These are phyloP conservation scores for Augiades crinisus DNA, from an alignment of 2,888 invertebrate genomes.

Conservation along the genomic window DNA sequence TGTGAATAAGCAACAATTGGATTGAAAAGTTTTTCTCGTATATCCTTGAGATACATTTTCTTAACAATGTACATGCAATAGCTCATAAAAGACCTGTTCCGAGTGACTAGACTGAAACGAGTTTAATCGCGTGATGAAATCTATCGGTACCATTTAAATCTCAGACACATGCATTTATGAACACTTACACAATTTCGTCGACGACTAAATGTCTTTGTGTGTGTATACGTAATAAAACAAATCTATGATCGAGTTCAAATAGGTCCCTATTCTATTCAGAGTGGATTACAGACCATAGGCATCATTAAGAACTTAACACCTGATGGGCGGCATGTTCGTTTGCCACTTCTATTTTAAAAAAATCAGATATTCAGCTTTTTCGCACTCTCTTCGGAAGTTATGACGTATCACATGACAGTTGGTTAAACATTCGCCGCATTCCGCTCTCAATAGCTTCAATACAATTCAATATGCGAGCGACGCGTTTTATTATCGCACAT, in stretches of 20 bases:
- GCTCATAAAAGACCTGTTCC: not conserved
- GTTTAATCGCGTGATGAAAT: conserved; percentile 5
- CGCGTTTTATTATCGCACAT: conserved; percentile 18
- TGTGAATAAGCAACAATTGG: too few species aligned
- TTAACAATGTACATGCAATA: not conserved
- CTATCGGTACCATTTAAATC: not conserved
- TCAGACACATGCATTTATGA: not conserved
- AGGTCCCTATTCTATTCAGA: too few species aligned
- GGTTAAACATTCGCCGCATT: conserved; percentile 14
- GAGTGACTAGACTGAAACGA: conserved; percentile 1
- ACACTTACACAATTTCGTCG: too few species aligned
- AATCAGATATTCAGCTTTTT: not conserved
- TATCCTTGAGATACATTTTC: not conserved
- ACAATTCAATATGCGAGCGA: conserved; percentile 6
- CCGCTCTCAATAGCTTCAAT: conserved; percentile 11
- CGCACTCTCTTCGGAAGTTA: too few species aligned
- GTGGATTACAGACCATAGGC: too few species aligned
- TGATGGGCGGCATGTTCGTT: not conserved
- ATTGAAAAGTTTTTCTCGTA: not conserved
- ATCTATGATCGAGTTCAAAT: too few species aligned
- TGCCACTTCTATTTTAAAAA: not conserved
- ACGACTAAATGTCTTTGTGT: not conserved
- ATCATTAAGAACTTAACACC: too few species aligned
- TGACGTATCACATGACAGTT: conserved; percentile 11
- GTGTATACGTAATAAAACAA: too few species aligned